Evolutionary conservation across 2,113 vertebrate genomes (phyloP).

Genomic region (Anolis sagrei): DNA sequence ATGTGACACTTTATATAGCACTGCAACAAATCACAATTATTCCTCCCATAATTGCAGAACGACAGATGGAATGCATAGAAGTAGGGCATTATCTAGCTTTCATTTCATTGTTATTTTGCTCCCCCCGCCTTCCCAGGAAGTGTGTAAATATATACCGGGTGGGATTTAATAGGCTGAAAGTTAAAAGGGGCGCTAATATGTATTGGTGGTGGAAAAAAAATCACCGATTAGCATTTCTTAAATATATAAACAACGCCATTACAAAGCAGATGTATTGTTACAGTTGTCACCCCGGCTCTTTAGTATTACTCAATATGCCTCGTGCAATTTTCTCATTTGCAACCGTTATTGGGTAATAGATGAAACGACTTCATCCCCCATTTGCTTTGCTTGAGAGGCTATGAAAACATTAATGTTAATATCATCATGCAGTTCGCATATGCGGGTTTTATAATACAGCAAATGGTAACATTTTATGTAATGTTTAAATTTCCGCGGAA

Average conservation of each 20-base stretch:
- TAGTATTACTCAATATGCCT: constrained; percentile 70
- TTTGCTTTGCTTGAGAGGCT: constrained; percentile 67
- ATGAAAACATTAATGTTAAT: constrained; percentile 64
- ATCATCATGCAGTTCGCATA: constrained; percentile 65
- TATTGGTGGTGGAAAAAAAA: constrained; percentile 61
- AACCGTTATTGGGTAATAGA: constrained; percentile 66
- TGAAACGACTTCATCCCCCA: constrained; percentile 58
- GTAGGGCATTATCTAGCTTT: constrained; percentile 25
- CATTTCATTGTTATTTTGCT: neutral
- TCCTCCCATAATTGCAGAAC: neutral
- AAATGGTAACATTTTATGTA: constrained; percentile 56
- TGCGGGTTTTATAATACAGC: constrained; percentile 56
- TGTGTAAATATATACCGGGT: constrained; percentile 44
- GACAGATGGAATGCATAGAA: constrained; percentile 44
- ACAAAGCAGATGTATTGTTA: constrained; percentile 63
- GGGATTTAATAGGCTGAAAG: constrained; percentile 43
- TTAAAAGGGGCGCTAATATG: constrained; percentile 26
- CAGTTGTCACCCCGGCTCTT: constrained; percentile 65
- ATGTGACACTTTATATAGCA: constrained; percentile 31
- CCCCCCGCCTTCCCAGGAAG: neutral
- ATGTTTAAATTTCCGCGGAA: constrained; percentile 60
- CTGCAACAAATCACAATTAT: constrained; percentile 35
- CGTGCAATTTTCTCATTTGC: constrained; percentile 64
- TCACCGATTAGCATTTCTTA: constrained; percentile 50
- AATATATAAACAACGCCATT: constrained; percentile 52